Evolutionary conservation across 2,113 vertebrate genomes (phyloP), one percentile per base, ranked within the genome.

Genomic region (Theropithecus gelada): DNA sequence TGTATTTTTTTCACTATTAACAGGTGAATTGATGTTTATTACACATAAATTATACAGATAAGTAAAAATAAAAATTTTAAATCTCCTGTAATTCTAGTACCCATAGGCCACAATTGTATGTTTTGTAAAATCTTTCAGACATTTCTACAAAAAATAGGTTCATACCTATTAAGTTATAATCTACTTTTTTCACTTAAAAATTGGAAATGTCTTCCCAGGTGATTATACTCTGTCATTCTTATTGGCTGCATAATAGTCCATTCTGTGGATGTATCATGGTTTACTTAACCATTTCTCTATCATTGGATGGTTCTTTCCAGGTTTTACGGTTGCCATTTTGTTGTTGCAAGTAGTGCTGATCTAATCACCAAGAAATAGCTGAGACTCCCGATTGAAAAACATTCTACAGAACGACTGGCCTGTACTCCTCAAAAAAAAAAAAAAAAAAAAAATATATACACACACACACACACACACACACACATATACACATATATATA

Each of bases 101-200:
- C 35, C 43, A 16, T 48, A 70, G 40, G 85, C 61, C 84, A 94
- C 76, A 52, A 52, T 88, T 66, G 35, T 45, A 59, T 86, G 30
- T 30, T 95, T 90, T 66, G 72, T 83, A 93, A 93, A 93, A 59
- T 88, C 38, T 91, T 91, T 90, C 57, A 90, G 38, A 45, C 5
- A 7, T 93, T 75, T 97, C 52, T 55, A 55, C 52, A 55, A 93
- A 75, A 80, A 92, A 70, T 59, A 14, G 30, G 79, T 22, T 80
- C 48, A 59, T 55, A 90, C 8, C 59, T 22, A 38, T 50, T 88
- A 81, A 90, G 6, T 72, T 97, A 25, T 83, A 70, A 59, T 88
- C 14, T 40, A 43, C 11, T 48, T 79, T 88, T 80, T 84, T 61
- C 52, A 92, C 32, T 89, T 61, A 84, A 90, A 61, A 92, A 76